Evolutionary conservation across 2,888 invertebrate genomes (phyloP).

Genomic region (Dryadula phaetusa): DNA sequence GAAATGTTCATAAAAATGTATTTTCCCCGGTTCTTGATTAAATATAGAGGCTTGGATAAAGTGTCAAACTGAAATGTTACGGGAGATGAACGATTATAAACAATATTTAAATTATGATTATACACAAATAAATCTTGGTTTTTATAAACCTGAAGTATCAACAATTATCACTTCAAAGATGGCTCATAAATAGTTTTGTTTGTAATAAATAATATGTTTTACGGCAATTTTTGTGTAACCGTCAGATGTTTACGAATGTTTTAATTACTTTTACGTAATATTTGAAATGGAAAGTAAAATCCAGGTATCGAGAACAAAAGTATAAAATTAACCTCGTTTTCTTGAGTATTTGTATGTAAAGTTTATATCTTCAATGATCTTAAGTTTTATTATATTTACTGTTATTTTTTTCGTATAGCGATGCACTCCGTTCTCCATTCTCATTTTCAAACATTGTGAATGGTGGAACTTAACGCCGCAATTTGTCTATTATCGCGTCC

Average conservation of each 20-base stretch:
- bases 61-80: too few species aligned
- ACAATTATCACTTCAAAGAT: not conserved
- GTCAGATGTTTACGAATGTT: constrained; percentile 27
- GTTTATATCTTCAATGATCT: constrained; percentile 7
- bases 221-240: constrained; percentile 1
- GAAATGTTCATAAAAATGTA: too few species aligned
- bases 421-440: too few species aligned
- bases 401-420: too few species aligned
- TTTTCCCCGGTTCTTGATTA: too few species aligned
- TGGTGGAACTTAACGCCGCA: too few species aligned
- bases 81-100: too few species aligned
- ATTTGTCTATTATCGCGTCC: too few species aligned
- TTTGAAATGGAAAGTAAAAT: constrained; percentile 38
- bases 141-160: not conserved
- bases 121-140: too few species aligned
- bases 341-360: not conserved
- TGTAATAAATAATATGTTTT: not conserved
- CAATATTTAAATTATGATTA: too few species aligned
- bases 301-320: constrained; percentile 34
- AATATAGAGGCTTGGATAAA: too few species aligned
- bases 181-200: not conserved
- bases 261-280: constrained; percentile 35
- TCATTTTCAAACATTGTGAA: too few species aligned
- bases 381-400: not conserved
- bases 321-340: constrained; percentile 33